phyloP scores from a whole-genome alignment of 2,888 invertebrate genomes.

The Microchrysa polita region DNA sequence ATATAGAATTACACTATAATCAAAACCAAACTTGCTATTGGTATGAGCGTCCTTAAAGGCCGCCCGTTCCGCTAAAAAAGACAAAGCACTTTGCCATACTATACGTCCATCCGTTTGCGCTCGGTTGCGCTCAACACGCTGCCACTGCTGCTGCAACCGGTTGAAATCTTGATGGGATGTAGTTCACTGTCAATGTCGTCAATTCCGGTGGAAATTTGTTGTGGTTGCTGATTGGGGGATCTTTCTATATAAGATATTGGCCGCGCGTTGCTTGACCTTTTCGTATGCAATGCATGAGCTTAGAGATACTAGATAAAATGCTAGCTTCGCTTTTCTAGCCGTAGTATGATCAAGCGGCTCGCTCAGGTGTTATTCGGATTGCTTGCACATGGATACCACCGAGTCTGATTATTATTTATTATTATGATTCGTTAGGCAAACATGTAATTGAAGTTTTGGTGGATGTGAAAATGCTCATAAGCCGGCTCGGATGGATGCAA shows the following conservation, averaged over 20 bases:
- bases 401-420: neutral
- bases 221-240: neutral
- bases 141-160: conserved; percentile 10
- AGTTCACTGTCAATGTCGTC: conserved; percentile 34
- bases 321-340: no score
- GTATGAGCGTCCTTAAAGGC: conserved; percentile 19
- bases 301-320: neutral
- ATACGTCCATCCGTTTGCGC: neutral
- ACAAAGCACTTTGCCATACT: neutral
- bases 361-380: neutral
- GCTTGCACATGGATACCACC: conserved; percentile 6
- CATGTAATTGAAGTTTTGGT: neutral
- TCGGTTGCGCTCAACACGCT: neutral
- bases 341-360: neutral
- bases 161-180: neutral
- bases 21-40: no score
- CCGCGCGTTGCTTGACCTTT: conserved; percentile 1
- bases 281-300: neutral
- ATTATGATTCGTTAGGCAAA: conserved; percentile 4
- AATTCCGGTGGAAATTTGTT: conserved; percentile 14
- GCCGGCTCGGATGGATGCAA: neutral
- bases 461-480: neutral
- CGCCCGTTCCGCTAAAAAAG: neutral
- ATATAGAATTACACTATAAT: no score
- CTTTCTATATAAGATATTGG: neutral